Evolutionary conservation across 2,113 vertebrate species (phyloP), one percentile per base, ranked within the genome.

Genomic region (Tinamus guttatus): DNA sequence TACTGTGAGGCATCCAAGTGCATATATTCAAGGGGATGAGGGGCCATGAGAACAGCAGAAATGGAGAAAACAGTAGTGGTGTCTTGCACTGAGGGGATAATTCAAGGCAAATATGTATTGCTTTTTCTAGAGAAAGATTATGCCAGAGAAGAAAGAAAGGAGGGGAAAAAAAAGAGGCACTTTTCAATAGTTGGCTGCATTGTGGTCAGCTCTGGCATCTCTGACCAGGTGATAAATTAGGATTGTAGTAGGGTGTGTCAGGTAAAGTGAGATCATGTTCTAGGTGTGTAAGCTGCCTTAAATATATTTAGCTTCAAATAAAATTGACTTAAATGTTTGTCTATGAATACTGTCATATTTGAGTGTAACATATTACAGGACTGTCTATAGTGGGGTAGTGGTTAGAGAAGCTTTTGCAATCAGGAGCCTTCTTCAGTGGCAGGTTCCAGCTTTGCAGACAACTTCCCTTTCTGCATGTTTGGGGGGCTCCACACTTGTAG

Each of bases 221-320:
- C 87, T 1, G 90, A 89, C 63, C 89, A 85, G 93, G 56, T 87
- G 93, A 86, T 92, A 94, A 49, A 7, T 95, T 69, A 96, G 94
- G 92, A 89, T 94, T 95, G 96, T 96, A 79, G 96, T 87, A 94
- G 87, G 96, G 93, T 63, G 89, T 97, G 97, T 97, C 96, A 97
- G 85, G 97, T 96, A 92, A 97, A 93, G 89, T 56, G 86, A 96
- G 96, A 96, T 97, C 85, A 95, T 95, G 94, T 97, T 95, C 94
- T 97, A 97, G 97, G 96, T 93, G 91, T 98, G 94, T 97, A 97
- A 97, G 94, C 97, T 98, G 97, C 97, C 97, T 97, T 97, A 96
- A 97, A 94, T 96, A 97, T 97, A 96, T 96, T 97, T 97, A 97
- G 97, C 97, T 97, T 96, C 95, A 90, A 97, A 98, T 97, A 97